phyloP scores from a whole-genome alignment of 2,797 vertebrate species.

The Molossus molossus region DNA sequence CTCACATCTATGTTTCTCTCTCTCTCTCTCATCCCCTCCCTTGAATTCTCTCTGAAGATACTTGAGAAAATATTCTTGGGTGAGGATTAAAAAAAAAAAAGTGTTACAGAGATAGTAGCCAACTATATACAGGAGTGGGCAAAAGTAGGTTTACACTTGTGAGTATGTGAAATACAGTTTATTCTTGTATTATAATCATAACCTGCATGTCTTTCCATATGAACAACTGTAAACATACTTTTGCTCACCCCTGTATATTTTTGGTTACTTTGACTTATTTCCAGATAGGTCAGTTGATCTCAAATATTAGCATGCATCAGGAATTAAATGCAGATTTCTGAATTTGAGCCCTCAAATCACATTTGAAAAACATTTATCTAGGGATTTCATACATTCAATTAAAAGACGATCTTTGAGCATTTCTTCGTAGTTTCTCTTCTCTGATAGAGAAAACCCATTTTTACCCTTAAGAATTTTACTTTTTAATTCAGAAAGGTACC shows the following conservation, averaged over 20 bases:
- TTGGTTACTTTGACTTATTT: conserved; percentile 27
- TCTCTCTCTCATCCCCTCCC: too few relatives aligned
- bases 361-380: conserved; percentile 52
- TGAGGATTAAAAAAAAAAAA: neutral
- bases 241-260: neutral
- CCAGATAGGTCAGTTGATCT: conserved; percentile 42
- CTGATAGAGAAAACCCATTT: conserved; percentile 19
- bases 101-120: neutral
- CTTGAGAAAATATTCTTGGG: too few relatives aligned
- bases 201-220: neutral
- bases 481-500: conserved; percentile 24
- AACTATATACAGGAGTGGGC: neutral
- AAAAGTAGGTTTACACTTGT: neutral
- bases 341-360: neutral
- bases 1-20: too few relatives aligned
- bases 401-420: conserved; percentile 16
- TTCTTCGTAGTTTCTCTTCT: conserved; percentile 27
- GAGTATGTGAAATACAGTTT: neutral
- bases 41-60: too few relatives aligned
- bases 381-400: neutral
- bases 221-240: neutral
- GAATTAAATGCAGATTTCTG: conserved; percentile 46
- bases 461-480: neutral
- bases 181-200: neutral
- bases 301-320: conserved; percentile 23